These are phyloP conservation scores for Xenops minutus DNA, from an alignment of 2,797 vertebrate species.

Conservation along the genomic window DNA sequence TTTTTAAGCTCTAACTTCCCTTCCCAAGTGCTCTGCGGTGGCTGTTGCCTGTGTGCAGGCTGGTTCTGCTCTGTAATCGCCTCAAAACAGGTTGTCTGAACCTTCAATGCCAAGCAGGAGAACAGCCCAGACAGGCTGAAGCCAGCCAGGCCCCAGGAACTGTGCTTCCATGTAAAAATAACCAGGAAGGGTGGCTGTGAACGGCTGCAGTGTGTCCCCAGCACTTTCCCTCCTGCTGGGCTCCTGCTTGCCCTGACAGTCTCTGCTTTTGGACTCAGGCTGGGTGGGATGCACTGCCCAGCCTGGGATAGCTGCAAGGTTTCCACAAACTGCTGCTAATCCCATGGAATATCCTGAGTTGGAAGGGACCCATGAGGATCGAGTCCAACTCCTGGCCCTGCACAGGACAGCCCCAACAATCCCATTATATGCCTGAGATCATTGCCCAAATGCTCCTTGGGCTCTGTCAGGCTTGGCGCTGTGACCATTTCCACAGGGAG, in stretches of 20 bases:
- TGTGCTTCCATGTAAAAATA: neutral
- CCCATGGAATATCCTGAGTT: neutral
- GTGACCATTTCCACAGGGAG: neutral
- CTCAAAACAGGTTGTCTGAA: constrained; percentile 33
- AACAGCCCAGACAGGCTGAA: constrained; percentile 31
- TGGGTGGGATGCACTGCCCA: neutral
- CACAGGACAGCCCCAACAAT: neutral
- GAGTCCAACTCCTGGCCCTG: neutral
- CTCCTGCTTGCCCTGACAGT: fast-evolving
- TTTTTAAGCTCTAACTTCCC: constrained; percentile 43
- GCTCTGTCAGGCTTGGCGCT: neutral
- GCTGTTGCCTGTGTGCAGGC: neutral
- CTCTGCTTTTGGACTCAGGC: fast-evolving
- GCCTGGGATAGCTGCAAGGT: fast-evolving
- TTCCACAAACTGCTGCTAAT: neutral
- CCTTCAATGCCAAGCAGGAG: neutral
- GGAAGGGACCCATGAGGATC: neutral
- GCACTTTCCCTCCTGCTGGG: neutral
- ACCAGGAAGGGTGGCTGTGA: neutral
- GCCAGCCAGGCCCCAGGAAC: neutral
- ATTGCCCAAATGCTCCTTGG: neutral
- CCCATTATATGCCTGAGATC: neutral
- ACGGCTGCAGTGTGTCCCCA: fast-evolving
- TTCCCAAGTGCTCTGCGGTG: neutral
- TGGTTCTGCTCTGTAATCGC: neutral